Evolutionary conservation across 1,140 invertebrate species (phyloP), one percentile per base, ranked within the genome.

Genomic region (Episyrphus balteatus): DNA sequence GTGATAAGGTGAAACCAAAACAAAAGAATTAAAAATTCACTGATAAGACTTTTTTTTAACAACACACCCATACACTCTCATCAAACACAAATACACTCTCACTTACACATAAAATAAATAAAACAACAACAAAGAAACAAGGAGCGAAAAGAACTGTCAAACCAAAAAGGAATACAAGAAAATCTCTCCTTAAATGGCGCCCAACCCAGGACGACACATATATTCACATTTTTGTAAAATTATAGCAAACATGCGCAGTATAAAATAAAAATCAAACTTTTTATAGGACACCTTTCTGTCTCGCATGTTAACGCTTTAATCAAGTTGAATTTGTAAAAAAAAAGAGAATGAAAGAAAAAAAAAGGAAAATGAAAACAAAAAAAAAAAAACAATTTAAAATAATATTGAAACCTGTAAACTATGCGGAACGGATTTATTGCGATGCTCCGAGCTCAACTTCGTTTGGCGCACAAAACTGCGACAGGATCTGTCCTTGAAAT

Each of bases 361-460:
- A 8, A 26, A 5, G 21, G 8, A 26, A 26, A 26, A 26, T 26
- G 21, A 5, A 26, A 8, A 26, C 3, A 26, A 26, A 26, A 26
- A 26, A 8, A 8, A 8, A 26, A 26, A 26, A 5, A 26, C 3
- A 26, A 26, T 26, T 5, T 26, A 8, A 5, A 5, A 26, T 5
- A 8, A 26, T 5, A 26, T 26, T 26, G 21, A 26, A 26, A 50
- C 49, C 49, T 50, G 44, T 26, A 50, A 39, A 19, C 33, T 50
- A 18, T 50, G 32, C 19, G 49, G 49, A 19, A 50, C 44, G 19
- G 49, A 50, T 50, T 42, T 46, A 44, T 50, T 50, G 6, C 49
- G 38, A 44, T 50, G 49, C 36, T 41, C 43, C 18, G 21, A 30
- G 17, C 44, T 43, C 6, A 43, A 14, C 26, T 46, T 46, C 10